Percentiles rank a stretch among this genome's conserved stretches.
These are phyloP conservation scores for Brassicogethes aeneus DNA, from an alignment of 2,888 invertebrate genomes.

Conservation along the genomic window DNA sequence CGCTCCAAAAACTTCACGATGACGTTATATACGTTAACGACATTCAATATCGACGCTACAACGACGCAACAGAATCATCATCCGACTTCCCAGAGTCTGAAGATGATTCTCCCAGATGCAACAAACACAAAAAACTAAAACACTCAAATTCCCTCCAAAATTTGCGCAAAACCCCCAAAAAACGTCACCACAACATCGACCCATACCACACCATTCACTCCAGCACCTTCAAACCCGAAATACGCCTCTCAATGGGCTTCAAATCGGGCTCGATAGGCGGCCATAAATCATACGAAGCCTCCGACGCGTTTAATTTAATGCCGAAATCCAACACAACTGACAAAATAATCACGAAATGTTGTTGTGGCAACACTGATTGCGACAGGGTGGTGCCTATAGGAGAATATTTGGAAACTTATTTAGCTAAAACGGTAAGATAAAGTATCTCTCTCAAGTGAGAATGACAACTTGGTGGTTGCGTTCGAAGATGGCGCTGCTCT, in stretches of 20 bases:
- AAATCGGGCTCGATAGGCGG: conserved; percentile 3
- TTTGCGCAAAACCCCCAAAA: conserved; percentile 18
- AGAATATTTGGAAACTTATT: conserved; percentile 39
- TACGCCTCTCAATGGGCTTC: neutral
- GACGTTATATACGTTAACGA: conserved; percentile 17
- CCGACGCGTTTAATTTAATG: neutral
- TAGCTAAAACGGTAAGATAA: conserved; percentile 34
- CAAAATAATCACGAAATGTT: conserved; percentile 26
- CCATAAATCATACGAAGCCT: conserved; percentile 1
- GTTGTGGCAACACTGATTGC: conserved; percentile 29
- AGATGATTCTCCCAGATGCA: neutral
- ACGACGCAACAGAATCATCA: neutral
- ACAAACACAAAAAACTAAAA: conserved; percentile 36
- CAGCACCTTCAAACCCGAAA: conserved; percentile 10
- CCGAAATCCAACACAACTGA: neutral
- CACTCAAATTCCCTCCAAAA: conserved; percentile 39
- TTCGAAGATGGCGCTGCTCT: no score
- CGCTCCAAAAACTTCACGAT: conserved; percentile 11
- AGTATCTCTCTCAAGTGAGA: neutral
- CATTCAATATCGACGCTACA: neutral
- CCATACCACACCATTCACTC: conserved; percentile 41
- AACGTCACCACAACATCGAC: conserved; percentile 10
- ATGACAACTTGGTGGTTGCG: no score
- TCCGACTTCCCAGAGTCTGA: no score
- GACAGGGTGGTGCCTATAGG: conserved; percentile 36